Evolutionary conservation across 2,113 vertebrate genomes (phyloP), one percentile per base, ranked within the genome.

Genomic region (Sapajus apella): DNA sequence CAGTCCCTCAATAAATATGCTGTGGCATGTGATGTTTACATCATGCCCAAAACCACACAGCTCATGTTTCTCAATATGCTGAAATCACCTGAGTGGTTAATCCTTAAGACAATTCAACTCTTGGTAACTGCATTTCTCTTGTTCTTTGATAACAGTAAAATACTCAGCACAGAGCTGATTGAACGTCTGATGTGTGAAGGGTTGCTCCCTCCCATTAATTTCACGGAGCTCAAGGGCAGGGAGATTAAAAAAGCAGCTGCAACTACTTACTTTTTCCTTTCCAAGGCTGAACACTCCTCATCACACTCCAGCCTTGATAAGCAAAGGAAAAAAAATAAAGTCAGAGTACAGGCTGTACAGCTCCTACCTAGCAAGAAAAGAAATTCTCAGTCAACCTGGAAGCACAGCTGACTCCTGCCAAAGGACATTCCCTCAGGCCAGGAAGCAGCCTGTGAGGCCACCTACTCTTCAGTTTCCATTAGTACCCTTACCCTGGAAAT

Each of bases 221-320:
- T 73, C 66, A 95, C 35, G 81, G 75, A 90, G n/a, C 45, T 87
- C 55, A 94, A 70, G 9, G 32, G 70, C 35, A 94, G 91, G 37
- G 10, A 87, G 64, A 68, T 14, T 64, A 6, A 76, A 94, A 77
- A 45, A 58, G 56, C 14, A 64, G 50, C 2, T 89, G 87, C 83
- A 92, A 95, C 7, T 84, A 95, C 99, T 97, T 97, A 99, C 99
- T 99, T 99, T 98, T 99, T 99, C 94, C 99, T 99, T 98, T 99
- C 99, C 97, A 99, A 97, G 35, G 99, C 99, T 40, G 99, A 99
- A 93, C 99, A 99, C 72, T 99, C 99, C 94, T 99, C 99, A 92
- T 99, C 99, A 97, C 99, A 99, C 16, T 99, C 99, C 91, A 99
- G 98, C 98, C 99, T 99, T 97, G 95, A 98, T 87, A 96, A 97